These are phyloP conservation scores for Siderastrea radians DNA, from an alignment of 92 coral and sea anemone species.

Conservation along the genomic window DNA sequence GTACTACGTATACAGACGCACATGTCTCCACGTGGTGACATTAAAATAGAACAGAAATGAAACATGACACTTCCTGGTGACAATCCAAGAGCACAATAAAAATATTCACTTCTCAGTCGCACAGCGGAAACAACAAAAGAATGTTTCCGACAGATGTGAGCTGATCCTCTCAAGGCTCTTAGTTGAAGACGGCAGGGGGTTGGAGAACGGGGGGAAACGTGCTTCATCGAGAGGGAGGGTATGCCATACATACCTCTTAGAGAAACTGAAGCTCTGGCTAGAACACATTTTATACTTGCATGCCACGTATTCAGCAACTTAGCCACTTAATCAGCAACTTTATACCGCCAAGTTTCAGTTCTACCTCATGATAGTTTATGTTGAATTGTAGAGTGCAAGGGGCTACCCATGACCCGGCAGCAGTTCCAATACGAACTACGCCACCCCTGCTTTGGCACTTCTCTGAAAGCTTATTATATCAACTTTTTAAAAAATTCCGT, in stretches of 20 bases:
- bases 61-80: conserved; percentile 41
- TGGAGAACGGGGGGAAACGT: background rate
- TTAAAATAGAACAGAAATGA: conserved; percentile 44
- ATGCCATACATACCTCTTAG: background rate
- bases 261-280: background rate
- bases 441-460: background rate
- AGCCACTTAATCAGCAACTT: background rate
- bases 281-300: background rate
- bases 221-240: background rate
- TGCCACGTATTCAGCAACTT: background rate
- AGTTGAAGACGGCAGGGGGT: conserved; percentile 20
- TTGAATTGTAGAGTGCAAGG: background rate
- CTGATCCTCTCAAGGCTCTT: conserved; percentile 44
- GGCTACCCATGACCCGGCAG: background rate
- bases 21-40: conserved; percentile 39
- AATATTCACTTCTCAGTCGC: conserved; percentile 29
- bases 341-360: no score
- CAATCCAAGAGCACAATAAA: conserved; percentile 35
- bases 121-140: conserved; percentile 48
- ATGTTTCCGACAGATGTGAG: conserved; percentile 53
- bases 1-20: background rate
- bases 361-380: background rate
- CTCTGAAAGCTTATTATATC: conserved; percentile 1
- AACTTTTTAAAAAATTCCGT: conserved; percentile 30
- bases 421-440: background rate